Conservation (phyloP, 2,888 invertebrate species). For the Erebia epiphron region DNA sequence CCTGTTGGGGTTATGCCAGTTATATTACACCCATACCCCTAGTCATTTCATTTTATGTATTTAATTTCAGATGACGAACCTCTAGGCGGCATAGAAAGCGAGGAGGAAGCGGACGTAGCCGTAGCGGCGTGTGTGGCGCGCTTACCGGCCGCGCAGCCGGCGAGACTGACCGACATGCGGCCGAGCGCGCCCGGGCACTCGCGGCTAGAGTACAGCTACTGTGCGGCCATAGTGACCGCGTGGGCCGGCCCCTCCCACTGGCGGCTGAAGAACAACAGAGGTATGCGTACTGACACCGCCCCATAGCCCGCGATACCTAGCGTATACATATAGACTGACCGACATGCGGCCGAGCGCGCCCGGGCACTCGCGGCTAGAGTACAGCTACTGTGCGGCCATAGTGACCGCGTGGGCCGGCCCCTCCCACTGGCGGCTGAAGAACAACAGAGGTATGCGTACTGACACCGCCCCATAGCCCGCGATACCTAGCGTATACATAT, state of each 20-base stretch:
- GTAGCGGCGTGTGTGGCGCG: constrained; percentile 54
- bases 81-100: constrained; percentile 71
- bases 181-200: constrained; percentile 75
- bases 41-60: no score
- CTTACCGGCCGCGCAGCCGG: constrained; percentile 46
- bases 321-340: constrained; percentile 55
- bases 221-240: constrained; percentile 79
- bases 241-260: constrained; percentile 95
- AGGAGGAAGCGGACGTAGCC: constrained; percentile 72
- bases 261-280: constrained; percentile 85
- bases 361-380: constrained; percentile 84
- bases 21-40: no score
- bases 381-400: constrained; percentile 86
- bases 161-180: constrained; percentile 80
- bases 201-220: constrained; percentile 88
- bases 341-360: constrained; percentile 82
- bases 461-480: constrained; percentile 46
- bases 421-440: constrained; percentile 90
- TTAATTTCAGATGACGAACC: constrained; percentile 66
- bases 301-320: constrained; percentile 42
- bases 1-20: no score
- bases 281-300: constrained; percentile 48
- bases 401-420: constrained; percentile 91
- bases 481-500: constrained; percentile 23
- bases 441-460: constrained; percentile 59